Base-by-base conservation (phyloP, 1,140 invertebrate species). In the Lasioglossum albipes region DNA sequence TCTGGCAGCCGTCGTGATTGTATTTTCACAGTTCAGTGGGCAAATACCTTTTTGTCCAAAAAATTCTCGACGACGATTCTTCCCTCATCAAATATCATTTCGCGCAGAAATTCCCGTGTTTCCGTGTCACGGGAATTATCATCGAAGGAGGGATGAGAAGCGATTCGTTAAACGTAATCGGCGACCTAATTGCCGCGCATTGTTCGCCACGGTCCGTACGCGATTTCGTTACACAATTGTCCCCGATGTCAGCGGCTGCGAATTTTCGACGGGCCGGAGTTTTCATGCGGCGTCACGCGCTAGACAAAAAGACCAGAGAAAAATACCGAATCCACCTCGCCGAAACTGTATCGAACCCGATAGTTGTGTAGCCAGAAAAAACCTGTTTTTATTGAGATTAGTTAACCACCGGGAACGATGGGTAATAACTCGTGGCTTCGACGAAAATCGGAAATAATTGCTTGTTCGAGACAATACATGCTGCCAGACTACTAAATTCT, bases 131-230 rank as follows among this genome's bases (percentile, higher is more conserved):
- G 41, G 7, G 41, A 22, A 70, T 77, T 61, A 61, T 77, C 27
- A 62, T 77, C 18, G 67, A 31, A 22, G 36, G 27, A 59, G 7
- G 54, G 41, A 70, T 16, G 77, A 84, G 83, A 71, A 62, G 64
- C 68, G 69, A 79, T 82, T 82, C 69, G 80, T 77, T 76, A 71
- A 87, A 87, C 77, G 88, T 88, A 88, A 89, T 89, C 86, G 83
- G 79, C 84, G 81, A 84, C 84, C 83, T 85, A 86, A 89, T 87
- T 87, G 87, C 73, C 81, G 76, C 79, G 85, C 77, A 87, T 89
- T 89, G 88, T 89, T 82, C 82, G 64, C 70, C 74, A 65, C 57
- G 67, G 73, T 42, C 27, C 67, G 64, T 65, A 66, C 49, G 16
- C 83, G 82, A 85, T 87, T 72, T 83, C 76, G 81, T 78, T 69